Evolutionary conservation across 2,113 vertebrate species (phyloP), one percentile per base, ranked within the genome.

Genomic region (Psettodes erumei): DNA sequence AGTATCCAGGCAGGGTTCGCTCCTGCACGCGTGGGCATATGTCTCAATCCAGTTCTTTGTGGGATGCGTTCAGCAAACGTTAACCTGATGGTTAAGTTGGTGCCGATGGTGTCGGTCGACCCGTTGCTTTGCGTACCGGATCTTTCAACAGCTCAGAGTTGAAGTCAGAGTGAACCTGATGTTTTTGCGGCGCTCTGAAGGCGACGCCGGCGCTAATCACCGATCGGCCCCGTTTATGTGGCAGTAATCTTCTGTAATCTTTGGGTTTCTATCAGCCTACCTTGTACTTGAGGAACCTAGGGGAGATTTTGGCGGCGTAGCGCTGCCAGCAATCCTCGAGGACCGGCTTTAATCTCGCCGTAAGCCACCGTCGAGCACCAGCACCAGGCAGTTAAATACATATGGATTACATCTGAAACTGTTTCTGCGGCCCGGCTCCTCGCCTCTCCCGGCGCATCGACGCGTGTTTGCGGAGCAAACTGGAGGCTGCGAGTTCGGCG

Each of bases 1-100:
- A 64, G 77, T 84, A 75, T 71, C 23, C 4, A 64, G 66, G 77
- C 60, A 76, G 62, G n/a, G n/a, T n/a, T n/a, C n/a, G n/a, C n/a
- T n/a, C n/a, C n/a, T n/a, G n/a, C n/a, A n/a, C n/a, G n/a, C n/a
- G n/a, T n/a, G n/a, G n/a, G n/a, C n/a, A n/a, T n/a, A n/a, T n/a
- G n/a, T n/a, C n/a, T n/a, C n/a, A n/a, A n/a, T n/a, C n/a, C n/a
- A n/a, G n/a, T n/a, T n/a, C n/a, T n/a, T n/a, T n/a, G n/a, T n/a
- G n/a, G n/a, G n/a, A n/a, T n/a, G n/a, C n/a, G n/a, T n/a, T n/a
- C n/a, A n/a, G n/a, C n/a, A n/a, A n/a, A n/a, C n/a, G n/a, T n/a
- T n/a, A n/a, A n/a, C n/a, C n/a, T n/a, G n/a, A n/a, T n/a, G n/a
- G n/a, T n/a, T n/a, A n/a, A n/a, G n/a, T n/a, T n/a, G n/a, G n/a